Base-by-base conservation (phyloP, 2,797 vertebrate species). In the Cottoperca gobio region DNA sequence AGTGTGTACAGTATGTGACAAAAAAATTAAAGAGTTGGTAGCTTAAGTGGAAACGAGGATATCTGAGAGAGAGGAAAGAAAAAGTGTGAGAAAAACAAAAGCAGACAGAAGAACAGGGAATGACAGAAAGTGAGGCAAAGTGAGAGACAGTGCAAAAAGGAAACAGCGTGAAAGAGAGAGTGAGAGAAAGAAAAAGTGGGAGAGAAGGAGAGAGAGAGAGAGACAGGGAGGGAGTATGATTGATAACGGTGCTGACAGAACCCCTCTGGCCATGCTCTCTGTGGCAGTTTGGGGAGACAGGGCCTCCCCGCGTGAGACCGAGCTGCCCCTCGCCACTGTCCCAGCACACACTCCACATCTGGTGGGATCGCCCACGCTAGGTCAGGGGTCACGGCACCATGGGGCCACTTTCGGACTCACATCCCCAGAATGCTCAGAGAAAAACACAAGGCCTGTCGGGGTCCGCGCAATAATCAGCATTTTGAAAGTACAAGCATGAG, bases 211-310 rank as follows among this genome's bases (percentile, higher is more conserved):
- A 17, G 80, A 77, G 85, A 67, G 78, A 88, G 85, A 89, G 83
- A 86, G 89, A 89, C 85, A 88, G 86, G 82, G 88, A 90, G 91
- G 85, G 92, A 89, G 92, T 89, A 92, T 94, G 93, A 94, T 94
- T 94, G 93, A 94, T 94, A 94, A 94, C 86, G 91, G 90, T 94
- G 93, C 92, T 93, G 93, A 94, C 93, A 94, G 92, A 94, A 92
- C 89, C 93, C 93, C 92, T 94, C 93, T 94, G 93, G 93, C 93
- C 92, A 93, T 93, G 93, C 93, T 93, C 93, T 94, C 93, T 92
- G 91, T 94, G 92, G 92, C 93, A 94, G 93, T 93, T 92, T 93
- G 91, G 93, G 93, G 93, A 94, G 93, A 93, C 90, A 88, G 91
- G 92, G 93, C 91, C 93, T 94, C 93, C 93, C 92, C 91, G 92